Evolutionary conservation across 2,888 invertebrate species (phyloP), one percentile per base, ranked within the genome.

Genomic region (Lasiommata megera): DNA sequence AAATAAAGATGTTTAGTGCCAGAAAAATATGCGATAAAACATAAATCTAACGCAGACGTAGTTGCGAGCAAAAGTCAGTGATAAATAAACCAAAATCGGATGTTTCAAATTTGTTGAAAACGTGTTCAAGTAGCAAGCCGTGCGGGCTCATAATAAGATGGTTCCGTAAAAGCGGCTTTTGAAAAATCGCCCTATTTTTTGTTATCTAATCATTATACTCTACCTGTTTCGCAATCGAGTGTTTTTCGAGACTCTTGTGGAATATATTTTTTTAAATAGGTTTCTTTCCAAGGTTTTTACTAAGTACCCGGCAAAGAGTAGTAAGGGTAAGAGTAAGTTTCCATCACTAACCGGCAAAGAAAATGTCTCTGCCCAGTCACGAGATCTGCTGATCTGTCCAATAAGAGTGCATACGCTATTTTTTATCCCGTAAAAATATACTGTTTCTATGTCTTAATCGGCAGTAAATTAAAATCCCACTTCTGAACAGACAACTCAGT

Each of bases 61-160:
- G 11, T 11, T 3, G 11, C 34, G 34, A 11, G 9, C 34, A 34
- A 34, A 3, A 3, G 34, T 11, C 11, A 11, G 44, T 28, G 29
- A 29, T 31, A 60, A 57, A 55, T 37, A 55, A 41, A 54, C 44
- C 36, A 48, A 60, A 57, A 50, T 62, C 48, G 52, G 69, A 69
- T 70, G 77, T 80, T 71, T 75, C 56, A 57, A 84, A 83, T 82
- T 83, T 80, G 83, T 80, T 79, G 82, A 77, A 82, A 76, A 87
- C 88, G 89, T 90, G 89, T 88, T 88, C 80, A 83, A 90, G 89
- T 82, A 74, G 67, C 79, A 64, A 68, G 69, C 57, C 88, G 89
- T 88, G 88, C 82, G 73, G 69, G 75, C 72, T 80, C 88, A 88
- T 90, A 89, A 90, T 88, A 84, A 84, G 85, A 76, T 76, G 77